phyloP scores from a whole-genome alignment of 1,140 invertebrate genomes.

The Drosophila equinoxialis region DNA sequence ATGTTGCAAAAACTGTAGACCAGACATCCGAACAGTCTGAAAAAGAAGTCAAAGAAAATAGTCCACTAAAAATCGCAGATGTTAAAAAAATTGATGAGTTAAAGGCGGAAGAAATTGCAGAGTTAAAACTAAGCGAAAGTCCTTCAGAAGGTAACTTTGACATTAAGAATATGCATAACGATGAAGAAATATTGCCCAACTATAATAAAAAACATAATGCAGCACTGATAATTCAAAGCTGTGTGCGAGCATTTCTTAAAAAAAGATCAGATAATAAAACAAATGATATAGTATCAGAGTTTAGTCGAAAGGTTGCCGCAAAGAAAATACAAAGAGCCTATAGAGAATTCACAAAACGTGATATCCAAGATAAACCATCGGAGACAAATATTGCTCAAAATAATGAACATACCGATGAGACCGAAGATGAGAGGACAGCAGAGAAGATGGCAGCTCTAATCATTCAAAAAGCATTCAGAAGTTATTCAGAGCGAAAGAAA shows the following conservation, averaged over 20 bases:
- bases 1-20: neutral
- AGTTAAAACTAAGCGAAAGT: neutral
- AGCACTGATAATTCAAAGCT: slow-evolving; percentile 36
- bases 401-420: neutral
- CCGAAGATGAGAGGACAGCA: neutral
- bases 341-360: slow-evolving; percentile 20
- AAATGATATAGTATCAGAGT: neutral
- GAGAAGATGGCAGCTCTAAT: slow-evolving; percentile 24
- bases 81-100: neutral
- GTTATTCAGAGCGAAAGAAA: slow-evolving; percentile 39
- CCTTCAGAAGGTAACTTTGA: too few relatives aligned
- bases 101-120: neutral
- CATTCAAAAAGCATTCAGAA: slow-evolving; percentile 38
- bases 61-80: neutral
- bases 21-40: neutral
- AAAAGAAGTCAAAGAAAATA: neutral
- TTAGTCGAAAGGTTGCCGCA: slow-evolving; percentile 32
- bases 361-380: neutral
- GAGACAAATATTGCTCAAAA: neutral
- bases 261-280: neutral
- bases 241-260: neutral
- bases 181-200: neutral
- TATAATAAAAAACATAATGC: neutral
- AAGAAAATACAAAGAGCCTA: slow-evolving; percentile 53
- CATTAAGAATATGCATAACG: neutral